Percentiles rank a stretch among this genome's conserved stretches.
These are phyloP conservation scores for Sebastiscus tertius DNA, from an alignment of 2,797 vertebrate genomes.

Conservation along the genomic window DNA sequence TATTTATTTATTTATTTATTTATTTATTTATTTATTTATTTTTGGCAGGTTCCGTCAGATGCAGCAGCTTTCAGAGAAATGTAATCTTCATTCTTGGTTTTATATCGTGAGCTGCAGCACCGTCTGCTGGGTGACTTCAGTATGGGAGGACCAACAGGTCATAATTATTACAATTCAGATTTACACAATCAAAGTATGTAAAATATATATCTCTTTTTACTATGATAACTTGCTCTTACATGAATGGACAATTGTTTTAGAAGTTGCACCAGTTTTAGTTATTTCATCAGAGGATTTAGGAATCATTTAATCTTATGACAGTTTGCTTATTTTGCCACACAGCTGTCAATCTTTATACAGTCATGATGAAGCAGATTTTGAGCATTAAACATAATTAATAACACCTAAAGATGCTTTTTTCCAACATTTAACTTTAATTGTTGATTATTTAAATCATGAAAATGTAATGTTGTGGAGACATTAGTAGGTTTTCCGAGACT, in stretches of 20 bases:
- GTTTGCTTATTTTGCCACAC: not conserved
- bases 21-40: no score
- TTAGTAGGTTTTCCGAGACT: not conserved
- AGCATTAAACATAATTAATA: not conserved
- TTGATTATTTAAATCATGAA: no score
- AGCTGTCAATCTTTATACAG: not conserved
- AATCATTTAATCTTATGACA: not conserved
- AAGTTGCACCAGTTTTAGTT: not conserved
- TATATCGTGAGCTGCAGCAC: conserved; percentile 8
- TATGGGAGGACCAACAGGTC: not conserved
- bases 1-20: no score
- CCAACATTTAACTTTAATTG: no score
- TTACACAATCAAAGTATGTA: not conserved
- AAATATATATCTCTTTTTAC: no score
- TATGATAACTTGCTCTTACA: not conserved
- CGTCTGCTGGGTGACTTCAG: conserved; percentile 20
- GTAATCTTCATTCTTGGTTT: fast-evolving
- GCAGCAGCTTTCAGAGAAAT: not conserved
- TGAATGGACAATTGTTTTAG: not conserved
- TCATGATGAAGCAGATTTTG: not conserved
- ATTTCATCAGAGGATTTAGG: not conserved
- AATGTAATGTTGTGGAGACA: no score
- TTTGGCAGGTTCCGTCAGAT: no score
- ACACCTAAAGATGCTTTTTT: no score
- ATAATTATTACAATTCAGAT: not conserved